phyloP scores from a whole-genome alignment of 1,140 invertebrate genomes.

The Scaptodrosophila lebanonensis region DNA sequence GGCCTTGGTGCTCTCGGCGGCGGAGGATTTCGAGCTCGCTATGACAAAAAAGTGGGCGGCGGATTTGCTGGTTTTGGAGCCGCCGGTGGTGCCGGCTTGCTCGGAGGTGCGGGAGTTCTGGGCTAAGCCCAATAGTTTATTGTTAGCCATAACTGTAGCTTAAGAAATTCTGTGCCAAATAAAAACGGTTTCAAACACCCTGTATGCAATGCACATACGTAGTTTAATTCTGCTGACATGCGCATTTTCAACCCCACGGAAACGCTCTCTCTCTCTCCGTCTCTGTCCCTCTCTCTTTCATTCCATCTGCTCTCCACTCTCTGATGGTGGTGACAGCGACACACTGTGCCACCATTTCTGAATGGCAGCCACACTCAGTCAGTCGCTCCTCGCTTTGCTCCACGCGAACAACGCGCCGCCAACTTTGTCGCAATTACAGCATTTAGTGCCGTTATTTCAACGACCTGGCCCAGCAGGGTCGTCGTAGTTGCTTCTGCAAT shows the following conservation, averaged over 20 bases:
- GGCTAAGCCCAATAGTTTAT: conserved; percentile 30
- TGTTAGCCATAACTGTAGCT: not conserved
- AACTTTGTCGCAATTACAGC: conserved; percentile 11
- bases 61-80: conserved; percentile 42
- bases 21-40: conserved; percentile 52
- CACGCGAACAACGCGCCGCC: too few species aligned
- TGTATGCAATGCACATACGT: conserved; percentile 35
- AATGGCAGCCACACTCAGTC: conserved; percentile 34
- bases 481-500: not conserved
- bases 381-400: conserved; percentile 43
- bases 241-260: conserved; percentile 59
- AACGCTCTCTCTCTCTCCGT: conserved; percentile 7
- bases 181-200: conserved; percentile 29
- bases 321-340: not conserved
- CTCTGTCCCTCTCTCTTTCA: conserved; percentile 10
- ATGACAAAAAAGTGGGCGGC: conserved; percentile 46
- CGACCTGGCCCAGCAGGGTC: too few species aligned
- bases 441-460: too few species aligned
- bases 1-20: conserved; percentile 38
- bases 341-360: conserved; percentile 13
- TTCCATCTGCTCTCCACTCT: too few species aligned
- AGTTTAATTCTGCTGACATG: conserved; percentile 56
- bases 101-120: conserved; percentile 37
- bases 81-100: conserved; percentile 27
- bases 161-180: conserved; percentile 16